Evolutionary conservation across 2,797 vertebrate species (phyloP).

Genomic region (Notolabrus celidotus): DNA sequence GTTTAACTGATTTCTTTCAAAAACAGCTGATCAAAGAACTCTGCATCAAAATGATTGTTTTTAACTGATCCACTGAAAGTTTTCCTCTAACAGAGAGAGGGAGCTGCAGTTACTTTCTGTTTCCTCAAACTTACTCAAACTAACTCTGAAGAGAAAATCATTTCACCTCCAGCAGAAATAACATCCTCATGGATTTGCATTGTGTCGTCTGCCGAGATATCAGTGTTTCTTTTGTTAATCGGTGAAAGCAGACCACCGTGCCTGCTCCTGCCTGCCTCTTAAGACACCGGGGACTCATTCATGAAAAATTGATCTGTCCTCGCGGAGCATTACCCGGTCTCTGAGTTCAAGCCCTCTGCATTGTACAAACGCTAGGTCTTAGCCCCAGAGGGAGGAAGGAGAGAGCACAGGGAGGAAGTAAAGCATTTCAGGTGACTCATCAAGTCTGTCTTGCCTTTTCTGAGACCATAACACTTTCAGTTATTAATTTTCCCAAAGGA

Average conservation of each 20-base stretch:
- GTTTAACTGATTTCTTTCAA: slow-evolving; percentile 4
- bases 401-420: slow-evolving; percentile 2
- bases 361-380: slow-evolving; percentile 62
- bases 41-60: neutral
- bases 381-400: slow-evolving; percentile 19
- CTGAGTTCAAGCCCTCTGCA: slow-evolving; percentile 55
- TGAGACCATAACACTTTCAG: slow-evolving; percentile 37
- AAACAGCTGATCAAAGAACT: neutral
- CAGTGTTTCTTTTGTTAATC: slow-evolving; percentile 60
- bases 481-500: slow-evolving; percentile 55
- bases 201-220: slow-evolving; percentile 45
- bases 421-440: slow-evolving; percentile 46
- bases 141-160: slow-evolving; percentile 8
- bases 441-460: slow-evolving; percentile 40
- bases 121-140: slow-evolving; percentile 6
- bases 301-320: slow-evolving; percentile 79
- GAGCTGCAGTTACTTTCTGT: neutral
- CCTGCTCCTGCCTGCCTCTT: slow-evolving; percentile 35
- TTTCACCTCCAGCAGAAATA: slow-evolving; percentile 16
- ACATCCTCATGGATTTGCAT: slow-evolving; percentile 34
- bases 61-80: neutral
- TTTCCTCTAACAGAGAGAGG: neutral
- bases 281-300: slow-evolving; percentile 65
- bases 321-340: slow-evolving; percentile 64
- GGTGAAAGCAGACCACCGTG: slow-evolving; percentile 32